These are phyloP conservation scores for Varecia variegata DNA, from an alignment of 2,797 vertebrate genomes.

Conservation along the genomic window DNA sequence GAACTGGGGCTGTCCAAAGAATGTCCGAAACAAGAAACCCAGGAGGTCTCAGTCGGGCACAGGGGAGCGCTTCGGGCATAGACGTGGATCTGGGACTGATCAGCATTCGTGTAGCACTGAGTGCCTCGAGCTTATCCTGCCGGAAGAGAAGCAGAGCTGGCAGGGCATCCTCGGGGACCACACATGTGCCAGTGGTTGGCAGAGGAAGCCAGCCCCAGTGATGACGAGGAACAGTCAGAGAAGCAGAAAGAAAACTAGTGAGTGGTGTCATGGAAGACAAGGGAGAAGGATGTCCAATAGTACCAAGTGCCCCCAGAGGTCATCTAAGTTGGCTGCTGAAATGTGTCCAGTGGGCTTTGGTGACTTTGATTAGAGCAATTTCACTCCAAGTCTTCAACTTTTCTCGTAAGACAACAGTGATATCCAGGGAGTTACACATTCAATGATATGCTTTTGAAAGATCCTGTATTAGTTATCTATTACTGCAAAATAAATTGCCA, in stretches of 20 bases:
- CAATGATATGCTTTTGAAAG: not conserved
- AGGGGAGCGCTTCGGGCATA: not conserved
- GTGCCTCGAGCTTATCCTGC: rapidly evolving
- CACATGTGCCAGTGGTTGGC: rapidly evolving
- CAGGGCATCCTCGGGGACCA: not conserved
- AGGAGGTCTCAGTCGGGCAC: not conserved
- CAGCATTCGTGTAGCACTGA: rapidly evolving
- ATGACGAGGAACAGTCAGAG: no score
- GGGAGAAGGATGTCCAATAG: not conserved
- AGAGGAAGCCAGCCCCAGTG: not conserved
- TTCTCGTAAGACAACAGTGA: not conserved
- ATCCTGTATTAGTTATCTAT: not conserved
- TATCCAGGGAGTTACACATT: not conserved
- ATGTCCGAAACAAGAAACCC: not conserved
- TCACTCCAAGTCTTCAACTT: not conserved
- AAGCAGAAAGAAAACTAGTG: not conserved
- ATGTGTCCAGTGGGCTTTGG: not conserved
- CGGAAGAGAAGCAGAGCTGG: not conserved
- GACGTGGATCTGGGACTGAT: not conserved
- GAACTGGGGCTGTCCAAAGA: not conserved
- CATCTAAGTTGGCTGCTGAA: not conserved
- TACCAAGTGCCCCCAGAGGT: no score
- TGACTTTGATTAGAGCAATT: not conserved
- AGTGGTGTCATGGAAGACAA: not conserved
- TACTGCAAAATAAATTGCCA: not conserved